Evolutionary conservation across 2,888 invertebrate species (phyloP), one percentile per base, ranked within the genome.

Genomic region (Poecilus cupreus): DNA sequence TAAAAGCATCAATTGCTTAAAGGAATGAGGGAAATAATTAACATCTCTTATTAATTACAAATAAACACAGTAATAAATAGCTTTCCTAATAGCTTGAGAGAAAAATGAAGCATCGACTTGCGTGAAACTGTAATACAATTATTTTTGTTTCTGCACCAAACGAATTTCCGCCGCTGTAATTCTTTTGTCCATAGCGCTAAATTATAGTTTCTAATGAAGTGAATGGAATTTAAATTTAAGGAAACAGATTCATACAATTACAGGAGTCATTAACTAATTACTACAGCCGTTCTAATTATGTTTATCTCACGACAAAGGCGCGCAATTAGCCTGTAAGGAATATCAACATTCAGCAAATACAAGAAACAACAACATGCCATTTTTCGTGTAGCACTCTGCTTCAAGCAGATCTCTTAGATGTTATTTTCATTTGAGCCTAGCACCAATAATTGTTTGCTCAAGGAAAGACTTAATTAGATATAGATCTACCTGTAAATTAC

Each of bases 151-250:
- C 22, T 18, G 5, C 2, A 13, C 8, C 22, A n/a, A 54, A 54
- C 20, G 22, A 54, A 60, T 26, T 26, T 60, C 60, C 60, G 60
- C 11, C 60, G 22, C 70, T 70, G 37, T 37, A 70, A 70, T 70
- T 70, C 70, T 70, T 70, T 70, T 70, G 70, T 70, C 20, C 18
- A 8, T 8, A 1, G 20, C 54, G 54, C 11, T 16, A 70, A 39
- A 18, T 70, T 39, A 70, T 16, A 13, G 70, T 39, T 64, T 39
- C 70, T 70, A 70, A 70, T 70, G 70, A 70, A 43, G 70, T 39
- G 70, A 70, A 70, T 18, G 70, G 26, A 64, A 64, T 64, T 64
- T 32, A 64, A n/a, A 64, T 64, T 26, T 32, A 16, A 70, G 37
- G 37, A 64, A 70, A 70, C 64, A 64, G 22, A 64, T 64, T 43